These are phyloP conservation scores for Hoplostethus mediterraneus DNA, from an alignment of 2,797 vertebrate genomes.

Conservation along the genomic window DNA sequence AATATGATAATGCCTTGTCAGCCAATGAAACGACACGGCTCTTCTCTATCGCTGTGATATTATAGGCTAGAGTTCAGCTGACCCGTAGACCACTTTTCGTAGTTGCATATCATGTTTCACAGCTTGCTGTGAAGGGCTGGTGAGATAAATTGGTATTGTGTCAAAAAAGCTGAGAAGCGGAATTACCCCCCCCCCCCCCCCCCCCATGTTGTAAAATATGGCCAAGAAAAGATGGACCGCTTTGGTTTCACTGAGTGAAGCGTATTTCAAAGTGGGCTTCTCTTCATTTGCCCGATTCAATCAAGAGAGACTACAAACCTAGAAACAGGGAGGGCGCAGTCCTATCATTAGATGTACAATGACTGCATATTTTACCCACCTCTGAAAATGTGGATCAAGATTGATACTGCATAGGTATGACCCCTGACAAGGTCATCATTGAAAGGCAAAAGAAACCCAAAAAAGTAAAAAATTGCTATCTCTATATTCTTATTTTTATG, in stretches of 20 bases:
- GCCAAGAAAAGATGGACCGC: neutral
- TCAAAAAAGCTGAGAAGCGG: too few relatives aligned
- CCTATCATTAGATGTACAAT: neutral
- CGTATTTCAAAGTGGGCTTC: too few relatives aligned
- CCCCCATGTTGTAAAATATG: neutral
- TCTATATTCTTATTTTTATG: neutral
- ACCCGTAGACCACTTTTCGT: neutral
- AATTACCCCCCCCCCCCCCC: too few relatives aligned
- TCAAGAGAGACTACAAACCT: neutral
- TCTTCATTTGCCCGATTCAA: constrained; percentile 51
- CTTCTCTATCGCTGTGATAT: neutral
- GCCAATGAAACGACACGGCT: neutral
- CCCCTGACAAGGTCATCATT: constrained; percentile 3
- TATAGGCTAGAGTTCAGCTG: neutral
- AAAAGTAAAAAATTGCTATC: neutral
- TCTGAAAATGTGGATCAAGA: too few relatives aligned
- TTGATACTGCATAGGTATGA: constrained; percentile 39
- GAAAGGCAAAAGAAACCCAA: constrained; percentile 2
- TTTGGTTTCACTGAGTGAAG: neutral
- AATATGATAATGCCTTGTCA: neutral
- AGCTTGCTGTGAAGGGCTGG: neutral
- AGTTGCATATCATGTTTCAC: constrained; percentile 6
- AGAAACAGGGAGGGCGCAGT: neutral
- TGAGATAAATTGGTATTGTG: neutral
- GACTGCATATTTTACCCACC: neutral